Evolutionary conservation across 2,113 vertebrate genomes (phyloP).

Genomic region (Cricetomys ansorgei): DNA sequence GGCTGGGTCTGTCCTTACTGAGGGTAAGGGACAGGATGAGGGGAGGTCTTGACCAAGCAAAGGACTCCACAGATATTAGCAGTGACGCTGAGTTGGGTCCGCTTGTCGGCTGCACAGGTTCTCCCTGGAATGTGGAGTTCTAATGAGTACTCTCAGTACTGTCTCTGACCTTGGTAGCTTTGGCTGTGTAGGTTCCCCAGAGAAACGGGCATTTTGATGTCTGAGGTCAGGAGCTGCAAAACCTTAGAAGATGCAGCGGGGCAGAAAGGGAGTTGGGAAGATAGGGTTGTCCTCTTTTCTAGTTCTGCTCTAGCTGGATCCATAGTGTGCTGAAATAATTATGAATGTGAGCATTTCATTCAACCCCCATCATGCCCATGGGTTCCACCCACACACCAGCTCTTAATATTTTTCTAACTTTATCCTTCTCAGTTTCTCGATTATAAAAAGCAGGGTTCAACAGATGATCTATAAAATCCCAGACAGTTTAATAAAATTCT

Average conservation of each 20-base stretch:
- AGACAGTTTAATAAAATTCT: slow-evolving; percentile 79
- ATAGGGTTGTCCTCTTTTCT: background rate
- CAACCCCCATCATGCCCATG: background rate
- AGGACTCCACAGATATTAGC: background rate
- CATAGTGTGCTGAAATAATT: slow-evolving; percentile 12
- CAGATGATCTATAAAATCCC: slow-evolving; percentile 74
- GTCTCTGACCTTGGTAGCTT: background rate
- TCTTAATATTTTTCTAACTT: slow-evolving; percentile 56
- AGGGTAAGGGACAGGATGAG: background rate
- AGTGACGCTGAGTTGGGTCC: background rate
- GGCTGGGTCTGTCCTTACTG: background rate
- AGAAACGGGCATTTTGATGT: background rate
- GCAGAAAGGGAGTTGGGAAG: background rate
- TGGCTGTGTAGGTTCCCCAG: background rate
- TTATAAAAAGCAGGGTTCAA: slow-evolving; percentile 62
- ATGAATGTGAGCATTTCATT: slow-evolving; percentile 34
- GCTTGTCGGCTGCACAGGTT: background rate
- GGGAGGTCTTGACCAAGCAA: background rate
- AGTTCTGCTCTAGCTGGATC: background rate
- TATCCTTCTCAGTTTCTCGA: slow-evolving; percentile 59
- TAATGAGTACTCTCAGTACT: background rate
- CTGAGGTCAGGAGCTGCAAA: background rate
- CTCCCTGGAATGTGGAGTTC: background rate
- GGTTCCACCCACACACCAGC: background rate
- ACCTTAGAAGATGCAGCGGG: background rate